phyloP scores from a whole-genome alignment of 2,888 invertebrate genomes.

The Trachelus stipa region DNA sequence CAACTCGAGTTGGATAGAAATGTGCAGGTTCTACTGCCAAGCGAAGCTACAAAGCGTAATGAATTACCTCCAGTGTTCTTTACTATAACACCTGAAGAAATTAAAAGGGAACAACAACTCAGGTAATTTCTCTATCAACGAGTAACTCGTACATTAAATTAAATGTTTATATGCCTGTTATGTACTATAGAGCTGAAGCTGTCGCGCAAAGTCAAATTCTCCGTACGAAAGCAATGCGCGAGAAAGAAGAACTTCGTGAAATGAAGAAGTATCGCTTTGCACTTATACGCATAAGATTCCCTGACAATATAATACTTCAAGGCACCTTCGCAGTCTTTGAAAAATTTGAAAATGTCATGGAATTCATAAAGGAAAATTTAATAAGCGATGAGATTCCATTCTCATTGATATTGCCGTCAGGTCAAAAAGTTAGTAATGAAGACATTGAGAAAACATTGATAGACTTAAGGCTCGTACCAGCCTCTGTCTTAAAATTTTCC shows the following conservation, averaged over 20 bases:
- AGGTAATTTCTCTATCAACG: conserved; percentile 66
- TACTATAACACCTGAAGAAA: conserved; percentile 81
- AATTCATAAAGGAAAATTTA: conserved; percentile 84
- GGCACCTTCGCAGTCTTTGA: conserved; percentile 92
- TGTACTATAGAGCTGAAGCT: conserved; percentile 74
- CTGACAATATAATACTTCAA: conserved; percentile 86
- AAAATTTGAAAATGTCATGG: conserved; percentile 77
- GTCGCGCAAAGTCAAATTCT: conserved; percentile 86
- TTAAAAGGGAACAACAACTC: conserved; percentile 85
- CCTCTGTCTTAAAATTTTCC: conserved; percentile 82
- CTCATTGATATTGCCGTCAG: conserved; percentile 75
- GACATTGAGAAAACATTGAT: conserved; percentile 80
- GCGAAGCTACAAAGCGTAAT: conserved; percentile 76
- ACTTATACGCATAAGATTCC: conserved; percentile 87
- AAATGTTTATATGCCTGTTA: conserved; percentile 20
- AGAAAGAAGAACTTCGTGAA: conserved; percentile 86
- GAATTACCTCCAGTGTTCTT: conserved; percentile 89
- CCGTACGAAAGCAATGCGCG: conserved; percentile 94
- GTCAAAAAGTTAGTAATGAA: conserved; percentile 71
- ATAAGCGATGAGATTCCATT: conserved; percentile 78
- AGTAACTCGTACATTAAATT: conserved; percentile 8
- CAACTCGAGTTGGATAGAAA: conserved; percentile 87
- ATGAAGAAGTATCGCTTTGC: conserved; percentile 87
- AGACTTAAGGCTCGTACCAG: conserved; percentile 85
- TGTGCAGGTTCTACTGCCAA: conserved; percentile 84